phyloP scores from a whole-genome alignment of 1,140 invertebrate species.

The Neomicropteryx cornuta region DNA sequence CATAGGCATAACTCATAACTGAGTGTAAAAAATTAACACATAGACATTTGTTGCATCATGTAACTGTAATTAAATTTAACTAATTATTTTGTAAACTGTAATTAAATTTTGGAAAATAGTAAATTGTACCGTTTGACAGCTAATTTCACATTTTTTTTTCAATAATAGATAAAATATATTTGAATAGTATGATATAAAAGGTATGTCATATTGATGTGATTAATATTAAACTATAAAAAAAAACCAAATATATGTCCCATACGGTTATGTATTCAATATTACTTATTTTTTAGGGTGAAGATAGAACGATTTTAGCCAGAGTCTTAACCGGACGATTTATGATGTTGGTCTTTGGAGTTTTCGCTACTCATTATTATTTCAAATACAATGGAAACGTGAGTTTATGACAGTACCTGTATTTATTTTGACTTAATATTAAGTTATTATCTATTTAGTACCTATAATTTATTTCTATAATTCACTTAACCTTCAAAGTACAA shows the following conservation, averaged over 20 bases:
- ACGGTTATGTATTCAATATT: constrained; percentile 4
- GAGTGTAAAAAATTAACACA: too few species aligned
- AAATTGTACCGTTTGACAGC: not conserved
- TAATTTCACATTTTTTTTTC: constrained; percentile 6
- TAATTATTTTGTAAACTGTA: too few species aligned
- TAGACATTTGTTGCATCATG: too few species aligned
- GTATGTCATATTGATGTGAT: too few species aligned
- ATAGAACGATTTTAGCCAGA: constrained; percentile 41
- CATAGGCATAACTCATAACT: too few species aligned
- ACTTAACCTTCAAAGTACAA: too few species aligned
- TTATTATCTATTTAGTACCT: not conserved
- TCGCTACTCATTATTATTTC: constrained; percentile 55
- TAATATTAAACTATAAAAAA: constrained; percentile 4
- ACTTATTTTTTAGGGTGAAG: constrained; percentile 39
- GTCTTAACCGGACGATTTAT: constrained; percentile 51
- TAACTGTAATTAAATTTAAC: too few species aligned
- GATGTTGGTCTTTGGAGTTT: constrained; percentile 35
- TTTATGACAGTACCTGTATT: constrained; percentile 13
- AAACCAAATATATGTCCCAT: not conserved
- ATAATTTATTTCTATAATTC: not conserved
- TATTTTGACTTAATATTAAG: not conserved
- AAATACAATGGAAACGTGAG: constrained; percentile 69
- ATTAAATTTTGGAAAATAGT: too few species aligned
- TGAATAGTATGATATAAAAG: too few species aligned
- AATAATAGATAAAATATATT: too few species aligned